Percentiles rank a stretch among this genome's conserved stretches.
These are phyloP conservation scores for Lucinisca nassula DNA, from an alignment of 2,888 invertebrate species.

Conservation along the genomic window DNA sequence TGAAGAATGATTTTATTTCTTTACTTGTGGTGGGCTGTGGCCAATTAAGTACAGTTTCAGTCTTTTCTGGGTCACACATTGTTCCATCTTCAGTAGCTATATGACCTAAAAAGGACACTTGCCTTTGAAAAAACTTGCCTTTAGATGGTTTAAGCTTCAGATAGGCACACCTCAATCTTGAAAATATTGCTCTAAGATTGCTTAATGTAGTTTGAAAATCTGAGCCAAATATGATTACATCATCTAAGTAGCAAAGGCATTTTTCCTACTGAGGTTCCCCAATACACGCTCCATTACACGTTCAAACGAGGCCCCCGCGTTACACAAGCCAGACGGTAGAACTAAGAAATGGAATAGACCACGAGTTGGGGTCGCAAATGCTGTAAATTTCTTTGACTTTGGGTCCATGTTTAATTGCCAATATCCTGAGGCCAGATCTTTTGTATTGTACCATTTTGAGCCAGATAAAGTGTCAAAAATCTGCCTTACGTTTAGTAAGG, in stretches of 20 bases:
- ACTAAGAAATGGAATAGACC: conserved; percentile 1
- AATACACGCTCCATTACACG: not conserved
- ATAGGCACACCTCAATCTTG: conserved; percentile 11
- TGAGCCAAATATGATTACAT: conserved; percentile 27
- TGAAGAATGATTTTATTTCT: conserved; percentile 29
- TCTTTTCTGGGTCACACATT: conserved; percentile 29
- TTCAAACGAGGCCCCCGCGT: conserved; percentile 4
- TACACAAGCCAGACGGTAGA: not conserved
- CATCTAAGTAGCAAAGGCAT: conserved; percentile 37
- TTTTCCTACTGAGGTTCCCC: not conserved
- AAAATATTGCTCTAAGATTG: conserved; percentile 17
- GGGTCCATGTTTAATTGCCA: conserved; percentile 1
- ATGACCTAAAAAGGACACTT: conserved; percentile 34
- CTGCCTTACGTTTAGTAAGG: not conserved
- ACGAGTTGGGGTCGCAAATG: not conserved
- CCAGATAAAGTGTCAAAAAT: conserved; percentile 4
- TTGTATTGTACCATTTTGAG: conserved; percentile 2
- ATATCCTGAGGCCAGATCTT: not conserved
- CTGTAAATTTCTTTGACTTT: not conserved
- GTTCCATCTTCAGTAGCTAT: conserved; percentile 6
- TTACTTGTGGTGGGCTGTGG: not conserved
- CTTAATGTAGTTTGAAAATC: conserved; percentile 11
- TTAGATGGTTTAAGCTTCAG: conserved; percentile 32
- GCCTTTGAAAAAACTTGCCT: conserved; percentile 22
- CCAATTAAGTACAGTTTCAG: conserved; percentile 16